Conservation (phyloP, 2,888 invertebrate species). For the Erebia epiphron region DNA sequence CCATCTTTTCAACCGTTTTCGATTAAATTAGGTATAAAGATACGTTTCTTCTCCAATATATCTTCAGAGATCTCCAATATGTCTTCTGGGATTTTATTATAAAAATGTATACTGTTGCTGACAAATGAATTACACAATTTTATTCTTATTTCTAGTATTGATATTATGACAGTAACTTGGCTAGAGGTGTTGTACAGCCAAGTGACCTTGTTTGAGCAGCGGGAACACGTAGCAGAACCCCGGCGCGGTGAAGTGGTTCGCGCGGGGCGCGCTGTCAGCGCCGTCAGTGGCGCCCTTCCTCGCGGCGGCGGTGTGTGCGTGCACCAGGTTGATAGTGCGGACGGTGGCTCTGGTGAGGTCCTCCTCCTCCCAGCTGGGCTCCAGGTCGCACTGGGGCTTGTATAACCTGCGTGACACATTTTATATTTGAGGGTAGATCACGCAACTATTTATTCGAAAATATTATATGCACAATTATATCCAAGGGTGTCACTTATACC, state of each 20-base stretch:
- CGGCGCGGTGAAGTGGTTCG: conserved; percentile 84
- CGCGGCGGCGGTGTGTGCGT: conserved; percentile 71
- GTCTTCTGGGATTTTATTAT: too few species aligned
- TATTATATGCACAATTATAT: too few species aligned
- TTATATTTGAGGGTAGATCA: too few species aligned
- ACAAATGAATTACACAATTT: too few species aligned
- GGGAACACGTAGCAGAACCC: conserved; percentile 93
- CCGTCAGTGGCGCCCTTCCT: conserved; percentile 21
- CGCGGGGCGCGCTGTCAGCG: conserved; percentile 39
- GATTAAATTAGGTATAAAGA: too few species aligned
- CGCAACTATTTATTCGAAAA: too few species aligned
- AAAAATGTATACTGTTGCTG: too few species aligned
- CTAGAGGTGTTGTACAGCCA: background rate
- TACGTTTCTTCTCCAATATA: too few species aligned
- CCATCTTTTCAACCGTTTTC: too few species aligned
- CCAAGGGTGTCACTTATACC: too few species aligned
- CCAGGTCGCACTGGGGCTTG: conserved; percentile 91
- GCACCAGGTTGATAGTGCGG: conserved; percentile 85
- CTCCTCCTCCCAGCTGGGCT: conserved; percentile 89
- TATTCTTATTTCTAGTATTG: too few species aligned
- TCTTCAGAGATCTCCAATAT: too few species aligned
- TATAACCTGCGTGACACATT: conserved; percentile 73
- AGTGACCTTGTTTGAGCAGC: conserved; percentile 85
- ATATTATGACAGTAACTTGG: background rate
- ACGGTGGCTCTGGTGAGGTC: conserved; percentile 84